Evolutionary conservation across 2,797 vertebrate genomes (phyloP).

Genomic region (Poeciliopsis gracilis): DNA sequence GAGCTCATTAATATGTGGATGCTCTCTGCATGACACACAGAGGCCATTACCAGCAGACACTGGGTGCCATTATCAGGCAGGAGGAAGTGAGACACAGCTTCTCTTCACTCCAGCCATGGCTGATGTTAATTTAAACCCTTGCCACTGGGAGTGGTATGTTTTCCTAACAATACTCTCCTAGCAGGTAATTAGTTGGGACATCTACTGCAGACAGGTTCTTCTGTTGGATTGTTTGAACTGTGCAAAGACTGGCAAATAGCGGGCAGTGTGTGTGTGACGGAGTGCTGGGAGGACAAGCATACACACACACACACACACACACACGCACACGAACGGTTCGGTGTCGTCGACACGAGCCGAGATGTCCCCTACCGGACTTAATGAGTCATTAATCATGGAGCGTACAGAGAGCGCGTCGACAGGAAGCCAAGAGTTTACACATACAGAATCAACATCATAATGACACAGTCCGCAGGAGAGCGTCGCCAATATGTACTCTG

Average conservation of each 20-base stretch:
- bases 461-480: constrained; percentile 39
- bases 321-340: not conserved
- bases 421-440: constrained; percentile 44
- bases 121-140: constrained; percentile 65
- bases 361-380: constrained; percentile 30
- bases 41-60: constrained; percentile 64
- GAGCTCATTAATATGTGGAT: constrained; percentile 69
- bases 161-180: constrained; percentile 52
- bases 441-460: constrained; percentile 52
- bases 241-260: constrained; percentile 5
- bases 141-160: constrained; percentile 64
- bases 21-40: constrained; percentile 49
- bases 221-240: constrained; percentile 36
- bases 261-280: constrained; percentile 28
- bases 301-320: constrained; percentile 11
- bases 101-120: constrained; percentile 38
- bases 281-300: constrained; percentile 16
- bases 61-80: constrained; percentile 56
- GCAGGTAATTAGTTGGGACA: constrained; percentile 65
- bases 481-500: constrained; percentile 3
- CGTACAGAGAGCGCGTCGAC: constrained; percentile 43
- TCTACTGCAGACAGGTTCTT: constrained; percentile 33
- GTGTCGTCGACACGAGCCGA: constrained; percentile 40
- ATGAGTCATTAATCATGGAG: constrained; percentile 70
- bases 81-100: constrained; percentile 65